Base-by-base conservation (phyloP, 2,113 vertebrate genomes). In the Mesoclemmys tuberculata region DNA sequence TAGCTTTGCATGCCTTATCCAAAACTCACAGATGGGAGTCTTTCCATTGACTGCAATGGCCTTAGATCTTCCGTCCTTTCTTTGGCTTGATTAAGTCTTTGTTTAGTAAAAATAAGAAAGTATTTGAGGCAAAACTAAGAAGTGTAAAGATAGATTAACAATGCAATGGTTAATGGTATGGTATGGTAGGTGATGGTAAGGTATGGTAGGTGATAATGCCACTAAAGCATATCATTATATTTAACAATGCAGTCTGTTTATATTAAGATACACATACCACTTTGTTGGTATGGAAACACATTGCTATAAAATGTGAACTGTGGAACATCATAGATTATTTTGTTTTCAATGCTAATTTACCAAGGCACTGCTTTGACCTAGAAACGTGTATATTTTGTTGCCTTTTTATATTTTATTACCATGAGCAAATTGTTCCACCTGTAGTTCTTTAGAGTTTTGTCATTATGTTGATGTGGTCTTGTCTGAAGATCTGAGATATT, bases 291-390 rank as follows among this genome's bases (percentile, higher is more conserved):
- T 80, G 80, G 77, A 83, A 85, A 12, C 1, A 0, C 14, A 3
- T 26, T 31, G 26, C 64, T 83, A 54, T 29, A 92, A 55, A 80
- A 54, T 58, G 2, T 54, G 54, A 11, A 41, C 80, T 5, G 2
- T 88, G 92, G 74, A 94, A 93, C 58, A 58, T 10, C 51, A 5
- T 21, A 82, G 5, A 10, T 6, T 3, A 48, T 54, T 91, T 88
- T 91, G 84, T 24, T 92, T 93, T 93, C 41, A 49, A 8, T 48
- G 55, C 44, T 85, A 90, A 46, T 71, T 93, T 94, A 91, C 89
- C 18, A 81, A 52, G 21, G 9, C 85, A 85, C 87, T 83, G 1
- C 78, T 91, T 90, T 87, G 10, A n/a, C 26, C 41, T 89, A 27
- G 35, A 81, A 87, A 84, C 87, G 75, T 26, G 71, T 84, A 71